Evolutionary conservation across 2,797 vertebrate species (phyloP).

Genomic region (Eulemur rubriventer): DNA sequence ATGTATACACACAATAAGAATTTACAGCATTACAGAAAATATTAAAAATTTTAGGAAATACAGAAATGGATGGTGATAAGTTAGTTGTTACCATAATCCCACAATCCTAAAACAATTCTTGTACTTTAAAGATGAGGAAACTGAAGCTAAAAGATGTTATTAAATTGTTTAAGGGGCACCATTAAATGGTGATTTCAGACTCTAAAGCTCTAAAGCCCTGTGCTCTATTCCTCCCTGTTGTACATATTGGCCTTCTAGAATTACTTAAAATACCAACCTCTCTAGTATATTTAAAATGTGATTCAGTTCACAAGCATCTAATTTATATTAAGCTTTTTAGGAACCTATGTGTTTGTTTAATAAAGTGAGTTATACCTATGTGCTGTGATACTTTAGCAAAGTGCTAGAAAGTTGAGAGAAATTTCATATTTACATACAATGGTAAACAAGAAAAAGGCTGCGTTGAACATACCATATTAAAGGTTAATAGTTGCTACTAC

Average conservation of each 20-base stretch:
- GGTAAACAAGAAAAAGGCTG: background rate
- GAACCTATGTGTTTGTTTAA: conserved; percentile 14
- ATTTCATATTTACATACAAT: background rate
- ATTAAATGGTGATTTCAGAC: background rate
- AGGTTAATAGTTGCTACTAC: background rate
- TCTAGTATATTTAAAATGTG: conserved; percentile 41
- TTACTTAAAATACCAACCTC: conserved; percentile 29
- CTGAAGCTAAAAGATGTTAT: background rate
- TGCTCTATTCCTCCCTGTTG: background rate
- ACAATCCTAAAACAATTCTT: background rate
- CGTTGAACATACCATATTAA: background rate
- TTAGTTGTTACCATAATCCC: background rate
- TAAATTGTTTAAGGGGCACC: background rate
- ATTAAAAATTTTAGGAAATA: conserved; percentile 34
- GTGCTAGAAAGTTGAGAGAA: conserved; percentile 35
- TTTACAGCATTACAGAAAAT: conserved; percentile 20
- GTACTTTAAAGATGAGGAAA: conserved; percentile 22
- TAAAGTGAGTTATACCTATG: background rate
- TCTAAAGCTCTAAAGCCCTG: background rate
- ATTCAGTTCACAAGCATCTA: conserved; percentile 34
- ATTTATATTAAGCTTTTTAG: conserved; percentile 45
- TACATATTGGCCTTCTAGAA: background rate
- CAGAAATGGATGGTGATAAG: background rate
- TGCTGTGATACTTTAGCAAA: background rate
- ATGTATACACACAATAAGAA: background rate